phyloP scores from a whole-genome alignment of 2,797 vertebrate genomes.

The Hypotaenidia okinawae region DNA sequence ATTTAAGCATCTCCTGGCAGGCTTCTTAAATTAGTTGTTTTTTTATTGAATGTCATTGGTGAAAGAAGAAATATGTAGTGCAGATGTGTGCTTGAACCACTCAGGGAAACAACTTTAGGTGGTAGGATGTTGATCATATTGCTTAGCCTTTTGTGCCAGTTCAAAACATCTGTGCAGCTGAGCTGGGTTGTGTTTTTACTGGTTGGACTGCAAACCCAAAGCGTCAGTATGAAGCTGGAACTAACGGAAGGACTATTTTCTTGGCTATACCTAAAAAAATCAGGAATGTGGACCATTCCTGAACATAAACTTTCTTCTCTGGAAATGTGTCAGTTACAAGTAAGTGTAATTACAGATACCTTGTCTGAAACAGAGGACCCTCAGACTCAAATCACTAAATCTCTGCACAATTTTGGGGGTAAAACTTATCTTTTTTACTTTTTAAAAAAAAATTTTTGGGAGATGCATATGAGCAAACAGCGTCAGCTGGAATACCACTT shows the following conservation, averaged over 20 bases:
- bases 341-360: background rate
- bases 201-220: background rate
- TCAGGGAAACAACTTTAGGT: background rate
- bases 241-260: background rate
- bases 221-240: background rate
- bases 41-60: background rate
- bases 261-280: background rate
- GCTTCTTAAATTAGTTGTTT: background rate
- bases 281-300: background rate
- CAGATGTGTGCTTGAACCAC: background rate
- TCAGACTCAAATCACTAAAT: background rate
- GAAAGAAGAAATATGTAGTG: background rate
- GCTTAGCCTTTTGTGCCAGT: background rate
- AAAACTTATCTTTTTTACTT: background rate
- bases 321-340: background rate
- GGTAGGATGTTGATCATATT: background rate
- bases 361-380: background rate
- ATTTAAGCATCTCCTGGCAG: background rate
- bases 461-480: background rate
- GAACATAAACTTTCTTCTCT: background rate
- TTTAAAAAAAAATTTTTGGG: background rate
- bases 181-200: constrained; percentile 4
- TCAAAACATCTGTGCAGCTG: background rate
- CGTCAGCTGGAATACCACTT: background rate
- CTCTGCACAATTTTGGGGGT: background rate